These are phyloP conservation scores for Athene cunicularia DNA, from an alignment of 2,113 vertebrate genomes.

Conservation along the genomic window DNA sequence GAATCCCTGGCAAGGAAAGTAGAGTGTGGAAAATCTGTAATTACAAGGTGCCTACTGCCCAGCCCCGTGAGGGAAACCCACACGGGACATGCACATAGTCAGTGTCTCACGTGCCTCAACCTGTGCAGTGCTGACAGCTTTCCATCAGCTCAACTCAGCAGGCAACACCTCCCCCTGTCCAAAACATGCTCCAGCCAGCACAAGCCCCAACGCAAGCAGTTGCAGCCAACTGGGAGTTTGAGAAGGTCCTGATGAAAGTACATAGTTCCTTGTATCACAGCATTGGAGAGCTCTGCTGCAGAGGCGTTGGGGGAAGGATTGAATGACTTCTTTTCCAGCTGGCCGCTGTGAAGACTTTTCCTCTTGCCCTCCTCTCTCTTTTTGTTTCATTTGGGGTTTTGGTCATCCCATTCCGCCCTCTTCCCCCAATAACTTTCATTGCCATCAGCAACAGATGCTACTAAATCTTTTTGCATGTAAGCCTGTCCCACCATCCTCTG, in stretches of 20 bases:
- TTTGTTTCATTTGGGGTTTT: not conserved
- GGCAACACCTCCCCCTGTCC: not conserved
- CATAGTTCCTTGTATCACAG: not conserved
- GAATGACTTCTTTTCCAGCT: not conserved
- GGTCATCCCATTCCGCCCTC: not conserved
- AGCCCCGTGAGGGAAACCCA: not conserved
- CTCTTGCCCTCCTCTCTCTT: not conserved
- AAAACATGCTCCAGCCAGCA: not conserved
- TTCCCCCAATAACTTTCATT: not conserved
- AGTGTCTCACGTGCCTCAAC: too few relatives aligned
- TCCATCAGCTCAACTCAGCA: not conserved
- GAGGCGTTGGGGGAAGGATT: not conserved
- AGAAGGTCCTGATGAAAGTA: not conserved
- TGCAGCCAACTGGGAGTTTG: not conserved
- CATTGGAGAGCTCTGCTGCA: not conserved
- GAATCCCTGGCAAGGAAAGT: not conserved
- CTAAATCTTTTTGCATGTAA: not conserved
- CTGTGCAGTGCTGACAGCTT: not conserved
- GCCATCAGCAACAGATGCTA: not conserved
- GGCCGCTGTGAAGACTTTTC: not conserved
- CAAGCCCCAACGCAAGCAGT: not conserved
- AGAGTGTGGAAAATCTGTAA: not conserved
- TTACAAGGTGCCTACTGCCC: too few relatives aligned
- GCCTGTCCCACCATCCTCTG: not conserved
- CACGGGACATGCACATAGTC: not conserved